Base-by-base conservation (phyloP, 1,140 invertebrate species). In the Drosophila obscura region DNA sequence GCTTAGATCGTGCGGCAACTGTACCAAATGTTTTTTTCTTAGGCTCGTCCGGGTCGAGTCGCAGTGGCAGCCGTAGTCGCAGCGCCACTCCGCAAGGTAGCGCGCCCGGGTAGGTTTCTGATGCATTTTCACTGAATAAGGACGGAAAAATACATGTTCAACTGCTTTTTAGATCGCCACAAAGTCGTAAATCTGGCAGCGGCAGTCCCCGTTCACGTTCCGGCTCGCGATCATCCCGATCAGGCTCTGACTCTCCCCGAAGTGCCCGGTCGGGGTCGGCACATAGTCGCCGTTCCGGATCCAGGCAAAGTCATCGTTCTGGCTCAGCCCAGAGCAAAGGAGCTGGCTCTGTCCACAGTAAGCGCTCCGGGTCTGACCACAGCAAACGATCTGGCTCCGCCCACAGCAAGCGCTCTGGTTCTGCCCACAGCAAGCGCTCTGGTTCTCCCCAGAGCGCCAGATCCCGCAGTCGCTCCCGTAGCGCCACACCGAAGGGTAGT, bases 31-130 rank as follows among this genome's bases (percentile, higher is more conserved):
- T 2, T 28, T 1, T 8, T 52, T 31, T 61, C 41, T 4, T 15
- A 88, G 93, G 93, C 64, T 94, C 93, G 9, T 93, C 93, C 61
- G 93, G 89, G 5, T 93, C 93, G 6, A 93, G 93, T 31, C 84
- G 62, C 31, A 88, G 84, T 64, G 84, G 83, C 19, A 93, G 93
- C 64, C 91, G 88, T 19, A 94, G 93, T 63, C 92, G 93, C 15
- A 93, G 93, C 57, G 91, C 85, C 11, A 93, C 93, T 41, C 93
- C 93, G 11, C 79, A 80, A 56, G 71, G 79, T 41, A 87, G 67
- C 46, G 74, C 74, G n/a, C 80, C 84, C 1, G 80, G 69, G 82
- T 82, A 64, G 13, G 55, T 90, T 91, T 64, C 80, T 76, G 7
- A 90, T 87, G 11, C 4, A 11, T 91, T 92, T 71, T 91, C 90